These are phyloP conservation scores for Vidua chalybeata DNA, from an alignment of 2,113 vertebrate species.

Conservation along the genomic window DNA sequence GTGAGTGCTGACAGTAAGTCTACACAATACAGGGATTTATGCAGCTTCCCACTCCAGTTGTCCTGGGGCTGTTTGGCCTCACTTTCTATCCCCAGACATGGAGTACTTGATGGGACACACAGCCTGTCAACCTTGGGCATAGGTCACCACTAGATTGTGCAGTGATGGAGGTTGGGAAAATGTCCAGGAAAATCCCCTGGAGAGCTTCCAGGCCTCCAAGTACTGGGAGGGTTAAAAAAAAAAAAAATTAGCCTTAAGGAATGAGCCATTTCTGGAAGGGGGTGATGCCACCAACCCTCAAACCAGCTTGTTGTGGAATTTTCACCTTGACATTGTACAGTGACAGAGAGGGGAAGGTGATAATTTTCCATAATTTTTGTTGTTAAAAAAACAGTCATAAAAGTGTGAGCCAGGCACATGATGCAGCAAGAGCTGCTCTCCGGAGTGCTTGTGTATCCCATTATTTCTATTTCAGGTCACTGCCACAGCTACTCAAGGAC, in stretches of 20 bases:
- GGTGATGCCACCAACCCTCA: background rate
- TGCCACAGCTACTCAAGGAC: slow-evolving; percentile 54
- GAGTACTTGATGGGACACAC: rapidly evolving
- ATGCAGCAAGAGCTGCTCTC: slow-evolving; percentile 35
- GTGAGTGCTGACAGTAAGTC: background rate
- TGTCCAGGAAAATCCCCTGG: background rate
- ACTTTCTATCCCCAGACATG: background rate
- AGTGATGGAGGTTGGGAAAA: too few species aligned
- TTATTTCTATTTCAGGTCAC: slow-evolving; percentile 55
- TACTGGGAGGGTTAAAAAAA: background rate
- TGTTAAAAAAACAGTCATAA: slow-evolving; percentile 2
- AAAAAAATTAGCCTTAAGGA: background rate
- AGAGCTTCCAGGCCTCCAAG: background rate
- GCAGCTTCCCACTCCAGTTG: background rate
- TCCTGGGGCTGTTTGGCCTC: background rate
- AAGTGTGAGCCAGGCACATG: slow-evolving; percentile 38
- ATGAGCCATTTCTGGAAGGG: background rate
- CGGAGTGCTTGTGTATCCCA: background rate
- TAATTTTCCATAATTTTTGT: slow-evolving; percentile 27
- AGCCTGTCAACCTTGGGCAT: rapidly evolving
- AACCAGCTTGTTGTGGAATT: background rate
- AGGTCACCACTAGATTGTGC: rapidly evolving
- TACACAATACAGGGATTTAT: background rate
- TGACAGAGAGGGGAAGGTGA: background rate
- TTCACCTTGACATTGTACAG: slow-evolving; percentile 6